A percentile compares a stretch with the other conserved stretches of the same genome.
phyloP scores from a whole-genome alignment of 2,113 vertebrate genomes.

The Tupaia chinensis region DNA sequence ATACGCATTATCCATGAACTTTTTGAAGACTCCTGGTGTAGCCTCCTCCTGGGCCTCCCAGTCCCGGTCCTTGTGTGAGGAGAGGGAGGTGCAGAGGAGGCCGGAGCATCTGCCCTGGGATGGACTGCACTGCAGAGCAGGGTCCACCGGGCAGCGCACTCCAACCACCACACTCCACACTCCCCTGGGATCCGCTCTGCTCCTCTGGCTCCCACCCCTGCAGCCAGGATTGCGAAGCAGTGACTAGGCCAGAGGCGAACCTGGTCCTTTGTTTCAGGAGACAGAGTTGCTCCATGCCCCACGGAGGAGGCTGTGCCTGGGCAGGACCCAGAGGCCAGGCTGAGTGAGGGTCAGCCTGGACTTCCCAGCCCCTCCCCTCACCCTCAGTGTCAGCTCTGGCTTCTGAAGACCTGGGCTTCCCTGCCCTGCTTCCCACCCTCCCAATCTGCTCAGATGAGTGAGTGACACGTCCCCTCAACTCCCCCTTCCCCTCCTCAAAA shows the following conservation, averaged over 20 bases:
- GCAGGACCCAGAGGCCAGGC: neutral
- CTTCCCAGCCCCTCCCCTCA: fast-evolving
- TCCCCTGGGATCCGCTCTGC: fast-evolving
- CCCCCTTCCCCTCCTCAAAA: neutral
- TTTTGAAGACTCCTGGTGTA: too few species aligned
- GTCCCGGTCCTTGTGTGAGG: fast-evolving
- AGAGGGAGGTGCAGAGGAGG: neutral
- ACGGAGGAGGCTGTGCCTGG: neutral
- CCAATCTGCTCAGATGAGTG: neutral
- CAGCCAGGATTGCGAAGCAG: neutral
- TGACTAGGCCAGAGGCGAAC: neutral
- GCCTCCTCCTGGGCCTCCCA: fast-evolving
- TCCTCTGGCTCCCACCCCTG: neutral
- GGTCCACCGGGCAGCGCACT: fast-evolving
- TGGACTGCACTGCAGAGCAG: fast-evolving
- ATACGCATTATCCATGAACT: too few species aligned
- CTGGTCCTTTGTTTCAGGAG: neutral
- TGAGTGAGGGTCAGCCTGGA: neutral
- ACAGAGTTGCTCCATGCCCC: neutral
- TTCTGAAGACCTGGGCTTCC: neutral
- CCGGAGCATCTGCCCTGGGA: fast-evolving
- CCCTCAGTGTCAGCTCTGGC: neutral
- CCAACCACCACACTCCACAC: fast-evolving
- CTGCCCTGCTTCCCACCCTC: neutral
- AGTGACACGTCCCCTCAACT: neutral